Base-by-base conservation (phyloP, 2,888 invertebrate genomes). In the Geotrupes spiniger region DNA sequence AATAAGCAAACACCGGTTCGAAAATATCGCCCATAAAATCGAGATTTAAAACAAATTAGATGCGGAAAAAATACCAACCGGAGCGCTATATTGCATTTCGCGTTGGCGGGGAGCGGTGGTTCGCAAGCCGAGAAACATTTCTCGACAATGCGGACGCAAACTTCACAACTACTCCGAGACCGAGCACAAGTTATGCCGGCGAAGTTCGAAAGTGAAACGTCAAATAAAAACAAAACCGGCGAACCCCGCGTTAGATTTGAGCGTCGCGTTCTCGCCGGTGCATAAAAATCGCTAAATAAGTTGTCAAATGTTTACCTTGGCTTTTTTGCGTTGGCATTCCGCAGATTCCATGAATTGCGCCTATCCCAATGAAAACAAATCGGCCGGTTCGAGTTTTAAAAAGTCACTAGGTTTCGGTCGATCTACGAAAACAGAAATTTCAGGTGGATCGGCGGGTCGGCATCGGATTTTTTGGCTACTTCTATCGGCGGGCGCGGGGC, bases 341-440 rank as follows among this genome's bases (percentile, higher is more conserved):
- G 50, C 52, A 52, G 58, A 54, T 57, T 62, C 63, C 63, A 64
- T 63, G 54, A 52, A 56, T 56, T 45, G 15, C 47, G 50, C 53
- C 57, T 52, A 47, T 37, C 25, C 36, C 49, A 43, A 46, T 48
- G 28, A 36, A 38, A 37, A 21, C 15, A 33, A 33, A 15, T 15
- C 14, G 29, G 57, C 52, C 56, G 58, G 53, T 46, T 48, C 47
- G 46, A 36, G 42, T 46, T 36, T 12, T 43, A 53, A 50, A 53
- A 42, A 28, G 49, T 53, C 50, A 47, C 50, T 51, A 25, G 41
- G 44, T 45, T 43, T 40, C 37, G 36, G 53, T 12, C 44, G 48
- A 51, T 53, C 53, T 53, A 49, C 27, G 46, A 46, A 44, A 51
- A 51, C 40, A 46, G 44, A 42, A 46, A 46, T 37, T 40, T 52